Conservation (phyloP, 2,797 vertebrate species). For the Meda fulgida region DNA sequence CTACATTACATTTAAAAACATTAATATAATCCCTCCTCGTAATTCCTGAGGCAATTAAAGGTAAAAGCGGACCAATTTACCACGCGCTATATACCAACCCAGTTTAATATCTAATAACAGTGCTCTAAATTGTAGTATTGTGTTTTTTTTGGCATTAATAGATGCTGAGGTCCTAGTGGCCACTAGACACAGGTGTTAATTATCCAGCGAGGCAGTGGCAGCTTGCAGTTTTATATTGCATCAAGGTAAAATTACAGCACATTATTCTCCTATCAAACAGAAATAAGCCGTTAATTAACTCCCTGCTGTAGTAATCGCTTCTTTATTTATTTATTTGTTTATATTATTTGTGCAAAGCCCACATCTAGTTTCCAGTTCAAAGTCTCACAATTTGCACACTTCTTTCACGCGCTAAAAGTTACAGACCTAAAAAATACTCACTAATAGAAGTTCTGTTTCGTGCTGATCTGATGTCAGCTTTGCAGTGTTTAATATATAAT, state of each 20-base stretch:
- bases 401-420: background rate
- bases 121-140: constrained; percentile 42
- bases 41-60: constrained; percentile 46
- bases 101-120: constrained; percentile 41
- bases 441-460: background rate
- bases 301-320: constrained; percentile 61
- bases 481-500: background rate
- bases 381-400: background rate
- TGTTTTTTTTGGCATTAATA: constrained; percentile 43
- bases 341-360: constrained; percentile 27
- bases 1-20: constrained; percentile 41
- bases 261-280: constrained; percentile 54
- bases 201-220: constrained; percentile 53
- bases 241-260: constrained; percentile 57
- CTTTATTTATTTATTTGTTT: constrained; percentile 41
- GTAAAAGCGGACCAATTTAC: constrained; percentile 43
- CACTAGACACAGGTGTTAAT: constrained; percentile 54
- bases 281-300: constrained; percentile 60
- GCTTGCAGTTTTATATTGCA: constrained; percentile 62
- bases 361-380: constrained; percentile 5
- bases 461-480: constrained; percentile 3
- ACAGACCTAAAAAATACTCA: background rate
- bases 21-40: constrained; percentile 46
- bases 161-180: constrained; percentile 47
- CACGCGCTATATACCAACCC: constrained; percentile 32